Evolutionary conservation across 2,797 vertebrate species (phyloP).

Genomic region (Todus mexicanus): DNA sequence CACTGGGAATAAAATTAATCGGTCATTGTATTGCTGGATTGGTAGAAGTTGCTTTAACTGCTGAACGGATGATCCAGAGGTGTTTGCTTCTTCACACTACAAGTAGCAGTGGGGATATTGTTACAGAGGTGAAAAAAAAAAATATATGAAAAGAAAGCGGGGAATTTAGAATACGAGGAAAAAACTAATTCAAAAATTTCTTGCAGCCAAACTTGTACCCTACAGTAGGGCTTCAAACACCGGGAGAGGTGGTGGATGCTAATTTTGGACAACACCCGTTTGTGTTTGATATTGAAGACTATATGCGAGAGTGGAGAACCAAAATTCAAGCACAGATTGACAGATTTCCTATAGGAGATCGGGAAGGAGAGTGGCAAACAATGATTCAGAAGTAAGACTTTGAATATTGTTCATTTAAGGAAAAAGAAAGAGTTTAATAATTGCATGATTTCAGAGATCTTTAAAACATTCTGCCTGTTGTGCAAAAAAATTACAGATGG

Average conservation of each 20-base stretch:
- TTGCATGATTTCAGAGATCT: neutral
- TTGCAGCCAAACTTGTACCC: constrained; percentile 84
- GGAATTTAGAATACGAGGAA: neutral
- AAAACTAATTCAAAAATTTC: constrained; percentile 55
- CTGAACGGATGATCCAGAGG: neutral
- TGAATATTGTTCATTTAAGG: neutral
- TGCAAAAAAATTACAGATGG: neutral
- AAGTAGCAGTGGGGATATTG: neutral
- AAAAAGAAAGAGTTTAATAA: neutral
- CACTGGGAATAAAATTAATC: neutral
- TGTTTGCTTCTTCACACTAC: neutral
- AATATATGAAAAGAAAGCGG: neutral
- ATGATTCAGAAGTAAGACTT: constrained; percentile 82
- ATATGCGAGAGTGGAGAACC: constrained; percentile 83
- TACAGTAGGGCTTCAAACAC: constrained; percentile 84
- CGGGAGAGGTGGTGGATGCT: constrained; percentile 84
- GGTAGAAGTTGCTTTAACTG: neutral
- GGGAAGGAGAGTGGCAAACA: constrained; percentile 83
- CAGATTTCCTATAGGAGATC: constrained; percentile 79
- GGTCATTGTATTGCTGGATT: neutral
- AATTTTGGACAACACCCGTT: constrained; percentile 85
- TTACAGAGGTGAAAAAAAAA: neutral
- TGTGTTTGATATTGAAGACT: constrained; percentile 85
- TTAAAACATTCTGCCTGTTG: neutral
- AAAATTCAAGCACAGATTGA: constrained; percentile 84